phyloP scores from a whole-genome alignment of 1,140 invertebrate genomes.

The Drosophila sp. region DNA sequence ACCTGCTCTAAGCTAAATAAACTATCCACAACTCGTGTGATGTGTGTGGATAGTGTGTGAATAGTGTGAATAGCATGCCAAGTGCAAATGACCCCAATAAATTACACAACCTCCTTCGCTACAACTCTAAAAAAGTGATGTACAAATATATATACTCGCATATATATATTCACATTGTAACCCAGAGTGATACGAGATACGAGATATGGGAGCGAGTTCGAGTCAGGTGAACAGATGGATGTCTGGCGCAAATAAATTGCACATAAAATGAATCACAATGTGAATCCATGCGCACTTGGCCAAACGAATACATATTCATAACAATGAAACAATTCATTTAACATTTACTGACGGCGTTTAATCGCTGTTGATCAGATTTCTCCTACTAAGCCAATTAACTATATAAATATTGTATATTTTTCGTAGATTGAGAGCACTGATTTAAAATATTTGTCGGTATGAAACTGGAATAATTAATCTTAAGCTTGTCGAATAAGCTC shows the following conservation, averaged over 20 bases:
- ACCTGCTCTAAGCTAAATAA: slow-evolving; percentile 12
- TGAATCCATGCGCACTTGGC: not conserved
- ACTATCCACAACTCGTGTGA: slow-evolving; percentile 15
- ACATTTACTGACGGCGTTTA: not conserved
- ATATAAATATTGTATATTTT: no score
- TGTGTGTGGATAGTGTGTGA: no score
- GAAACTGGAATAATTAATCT: no score
- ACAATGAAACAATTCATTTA: not conserved
- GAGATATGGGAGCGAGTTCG: not conserved
- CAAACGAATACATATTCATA: slow-evolving; percentile 10
- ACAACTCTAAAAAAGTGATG: not conserved
- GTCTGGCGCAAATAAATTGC: slow-evolving; percentile 15
- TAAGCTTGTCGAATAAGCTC: no score
- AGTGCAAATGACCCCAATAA: slow-evolving; percentile 68
- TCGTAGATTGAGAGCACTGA: no score
- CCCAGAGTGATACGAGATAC: slow-evolving; percentile 14
- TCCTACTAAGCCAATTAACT: no score
- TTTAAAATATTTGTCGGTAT: no score
- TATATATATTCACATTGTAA: slow-evolving; percentile 8
- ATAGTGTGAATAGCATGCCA: slow-evolving; percentile 43
- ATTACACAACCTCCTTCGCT: slow-evolving; percentile 52
- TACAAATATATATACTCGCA: not conserved
- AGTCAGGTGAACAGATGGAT: slow-evolving; percentile 9
- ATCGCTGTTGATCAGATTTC: not conserved
- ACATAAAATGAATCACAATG: slow-evolving; percentile 31